These are phyloP conservation scores for Dicentrarchus labrax DNA, from an alignment of 2,113 vertebrate genomes.

Conservation along the genomic window DNA sequence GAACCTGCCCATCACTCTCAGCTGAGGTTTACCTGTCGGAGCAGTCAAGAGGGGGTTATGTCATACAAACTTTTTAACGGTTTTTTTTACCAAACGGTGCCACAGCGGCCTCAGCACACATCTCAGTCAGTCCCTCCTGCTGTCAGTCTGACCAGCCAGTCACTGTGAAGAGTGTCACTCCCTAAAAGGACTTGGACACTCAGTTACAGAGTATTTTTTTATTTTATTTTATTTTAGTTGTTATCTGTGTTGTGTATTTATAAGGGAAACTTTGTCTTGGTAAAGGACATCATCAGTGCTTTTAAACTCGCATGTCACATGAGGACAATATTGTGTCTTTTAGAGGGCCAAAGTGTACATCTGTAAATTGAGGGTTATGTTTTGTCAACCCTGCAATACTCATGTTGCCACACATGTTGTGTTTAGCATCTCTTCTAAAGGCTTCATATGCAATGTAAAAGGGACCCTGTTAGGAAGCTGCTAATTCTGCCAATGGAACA, in stretches of 20 bases:
- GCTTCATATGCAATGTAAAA: constrained; percentile 9
- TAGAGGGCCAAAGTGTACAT: too few species aligned
- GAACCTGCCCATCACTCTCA: constrained; percentile 34
- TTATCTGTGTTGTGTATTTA: constrained; percentile 18
- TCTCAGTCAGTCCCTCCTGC: constrained; percentile 23
- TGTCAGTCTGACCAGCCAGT: constrained; percentile 1
- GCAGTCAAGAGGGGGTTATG: not conserved
- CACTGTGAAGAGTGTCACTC: constrained; percentile 40
- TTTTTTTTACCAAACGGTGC: not conserved
- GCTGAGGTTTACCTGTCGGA: not conserved
- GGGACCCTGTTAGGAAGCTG: constrained; percentile 11
- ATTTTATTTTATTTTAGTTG: not conserved
- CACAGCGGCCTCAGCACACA: constrained; percentile 19
- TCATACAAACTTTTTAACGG: not conserved
- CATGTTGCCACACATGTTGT: not conserved
- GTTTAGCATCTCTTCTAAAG: not conserved
- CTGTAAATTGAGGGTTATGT: not conserved
- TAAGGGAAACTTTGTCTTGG: not conserved
- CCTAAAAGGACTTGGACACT: constrained; percentile 23
- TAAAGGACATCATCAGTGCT: not conserved
- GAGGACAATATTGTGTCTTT: too few species aligned
- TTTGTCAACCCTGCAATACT: not conserved
- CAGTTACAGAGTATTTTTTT: constrained; percentile 5
- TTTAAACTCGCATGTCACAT: not conserved
- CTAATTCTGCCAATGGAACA: constrained; percentile 11